phyloP scores from a whole-genome alignment of 2,113 vertebrate species.

The Canis aureus region DNA sequence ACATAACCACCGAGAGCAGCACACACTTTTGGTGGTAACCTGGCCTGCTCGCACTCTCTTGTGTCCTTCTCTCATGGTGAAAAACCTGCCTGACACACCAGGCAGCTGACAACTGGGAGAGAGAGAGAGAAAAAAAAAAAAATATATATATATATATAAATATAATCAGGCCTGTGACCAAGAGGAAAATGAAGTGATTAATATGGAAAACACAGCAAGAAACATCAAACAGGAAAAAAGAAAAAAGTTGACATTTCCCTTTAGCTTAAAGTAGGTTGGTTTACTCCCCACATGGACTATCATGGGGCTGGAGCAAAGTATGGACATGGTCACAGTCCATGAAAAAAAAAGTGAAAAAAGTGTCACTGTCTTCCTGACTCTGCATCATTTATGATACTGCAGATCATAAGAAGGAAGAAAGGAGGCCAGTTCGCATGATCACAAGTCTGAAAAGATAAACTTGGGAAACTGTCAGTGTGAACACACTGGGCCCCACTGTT shows the following conservation, averaged over 20 bases:
- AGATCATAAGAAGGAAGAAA: not conserved
- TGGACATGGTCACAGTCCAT: not conserved
- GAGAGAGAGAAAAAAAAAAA: not conserved
- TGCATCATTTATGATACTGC: not conserved
- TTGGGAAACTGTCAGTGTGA: not conserved
- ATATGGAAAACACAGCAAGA: slow-evolving; percentile 7
- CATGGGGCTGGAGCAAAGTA: not conserved
- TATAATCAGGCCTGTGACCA: not conserved
- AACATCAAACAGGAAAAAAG: slow-evolving; percentile 44
- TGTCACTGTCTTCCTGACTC: not conserved
- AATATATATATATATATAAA: no score
- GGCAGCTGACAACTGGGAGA: slow-evolving; percentile 47
- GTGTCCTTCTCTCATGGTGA: not conserved
- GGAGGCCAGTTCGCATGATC: not conserved
- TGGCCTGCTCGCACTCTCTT: not conserved
- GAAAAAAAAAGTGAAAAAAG: not conserved
- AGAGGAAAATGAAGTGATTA: slow-evolving; percentile 40
- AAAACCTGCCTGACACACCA: slow-evolving; percentile 5
- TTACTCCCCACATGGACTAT: slow-evolving; percentile 6
- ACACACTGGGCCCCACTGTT: not conserved
- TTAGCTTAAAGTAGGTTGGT: not conserved
- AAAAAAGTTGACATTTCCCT: not conserved
- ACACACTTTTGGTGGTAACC: not conserved
- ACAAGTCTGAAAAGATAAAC: slow-evolving; percentile 18
- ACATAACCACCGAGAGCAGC: slow-evolving; percentile 2